A percentile compares a stretch with the other conserved stretches of the same genome.
phyloP scores from a whole-genome alignment of 2,888 invertebrate species.

The Tetragonisca angustula region DNA sequence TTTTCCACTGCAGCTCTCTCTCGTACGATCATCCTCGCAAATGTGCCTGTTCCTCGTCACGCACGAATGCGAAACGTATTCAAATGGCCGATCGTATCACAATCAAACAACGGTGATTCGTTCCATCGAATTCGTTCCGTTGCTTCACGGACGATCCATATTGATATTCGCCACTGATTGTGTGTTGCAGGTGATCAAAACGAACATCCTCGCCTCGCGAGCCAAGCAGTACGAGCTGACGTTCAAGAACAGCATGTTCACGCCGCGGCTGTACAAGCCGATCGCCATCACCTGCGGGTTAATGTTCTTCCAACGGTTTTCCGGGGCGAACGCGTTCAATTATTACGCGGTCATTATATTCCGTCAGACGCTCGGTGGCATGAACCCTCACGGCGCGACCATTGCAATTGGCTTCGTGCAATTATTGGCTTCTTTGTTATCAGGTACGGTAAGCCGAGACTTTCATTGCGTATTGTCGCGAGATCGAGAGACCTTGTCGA shows the following conservation, averaged over 20 bases:
- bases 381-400: conserved; percentile 93
- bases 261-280: conserved; percentile 87
- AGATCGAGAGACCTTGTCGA: not conserved
- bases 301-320: conserved; percentile 95
- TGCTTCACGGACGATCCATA: not conserved
- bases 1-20: too few relatives aligned
- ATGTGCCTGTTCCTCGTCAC: too few relatives aligned
- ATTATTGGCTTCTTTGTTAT: conserved; percentile 92
- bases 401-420: conserved; percentile 94
- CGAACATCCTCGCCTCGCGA: conserved; percentile 81
- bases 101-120: too few relatives aligned
- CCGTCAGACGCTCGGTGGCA: conserved; percentile 91
- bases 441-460: conserved; percentile 84
- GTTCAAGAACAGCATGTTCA: conserved; percentile 80
- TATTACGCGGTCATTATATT: conserved; percentile 95
- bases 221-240: conserved; percentile 82
- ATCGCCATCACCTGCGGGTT: conserved; percentile 92
- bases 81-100: too few relatives aligned
- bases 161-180: not conserved
- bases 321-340: conserved; percentile 93
- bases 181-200: conserved; percentile 79
- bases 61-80: too few relatives aligned
- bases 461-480: not conserved
- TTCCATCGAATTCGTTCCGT: too few relatives aligned
- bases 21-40: too few relatives aligned